Base-by-base conservation (phyloP, 2,888 invertebrate genomes). In the Pachliopta kotzebuea region DNA sequence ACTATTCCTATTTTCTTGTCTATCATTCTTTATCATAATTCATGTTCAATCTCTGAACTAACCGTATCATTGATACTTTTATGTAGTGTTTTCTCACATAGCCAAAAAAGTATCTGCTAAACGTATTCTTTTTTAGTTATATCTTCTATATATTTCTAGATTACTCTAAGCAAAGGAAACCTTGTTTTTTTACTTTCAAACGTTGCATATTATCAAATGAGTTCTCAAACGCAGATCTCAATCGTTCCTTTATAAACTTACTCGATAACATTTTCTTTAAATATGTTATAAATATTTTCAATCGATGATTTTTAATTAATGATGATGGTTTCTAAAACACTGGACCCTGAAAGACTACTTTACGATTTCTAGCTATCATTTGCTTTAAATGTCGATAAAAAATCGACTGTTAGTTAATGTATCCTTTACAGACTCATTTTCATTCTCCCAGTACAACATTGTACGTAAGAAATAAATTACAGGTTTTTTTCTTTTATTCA, bases 401-500 rank as follows among this genome's bases (percentile, higher is more conserved):
- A 45, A 18, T 45, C 4, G 37, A n/a, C n/a, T 6, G 4, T 45
- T 45, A n/a, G 14, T n/a, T n/a, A 18, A 45, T 45, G 6, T 45
- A n/a, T 45, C 45, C 1, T 45, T 45, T 45, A n/a, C 4, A 45
- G 45, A 8, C 45, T 18, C 42, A 42, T 17, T 45, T 8, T n/a
- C 18, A 18, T 45, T 18, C 3, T 11, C n/a, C 0, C 14, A 14
- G 2, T 11, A 14, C 37, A 37, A 37, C 37, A 37, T 45, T 42
- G 17, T 18, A 18, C 45, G n/a, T 45, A n/a, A 7, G n/a, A n/a
- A 45, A 52, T 52, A 52, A 52, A 52, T 52, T 55, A 55, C 24
- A 21, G 49, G 45, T 55, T 11, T 61, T 57, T n/a, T 61, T 14
- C 42, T 54, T 11, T 53, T 52, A 52, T 52, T 53, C 29, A 60